Conservation (phyloP, 2,113 vertebrate species). For the Amphilophus citrinellus region DNA sequence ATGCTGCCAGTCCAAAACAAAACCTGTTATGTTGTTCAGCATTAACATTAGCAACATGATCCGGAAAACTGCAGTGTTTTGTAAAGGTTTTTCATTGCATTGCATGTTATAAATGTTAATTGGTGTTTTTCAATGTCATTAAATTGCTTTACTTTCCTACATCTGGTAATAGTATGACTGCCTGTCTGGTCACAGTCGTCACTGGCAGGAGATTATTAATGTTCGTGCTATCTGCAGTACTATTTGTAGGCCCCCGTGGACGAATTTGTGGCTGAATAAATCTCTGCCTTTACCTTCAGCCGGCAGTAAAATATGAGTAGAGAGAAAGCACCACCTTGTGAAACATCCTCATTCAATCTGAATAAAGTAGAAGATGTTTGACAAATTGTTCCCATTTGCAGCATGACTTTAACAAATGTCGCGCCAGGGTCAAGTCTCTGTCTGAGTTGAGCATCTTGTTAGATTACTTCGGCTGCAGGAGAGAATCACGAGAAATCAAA, state of each 20-base stretch:
- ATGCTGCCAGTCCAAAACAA: slow-evolving; percentile 22
- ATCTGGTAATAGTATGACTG: slow-evolving; percentile 34
- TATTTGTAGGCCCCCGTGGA: not conserved
- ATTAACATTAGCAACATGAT: slow-evolving; percentile 43
- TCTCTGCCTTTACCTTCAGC: slow-evolving; percentile 21
- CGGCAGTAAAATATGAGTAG: slow-evolving; percentile 1
- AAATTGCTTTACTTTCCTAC: slow-evolving; percentile 82
- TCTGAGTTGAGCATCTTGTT: slow-evolving; percentile 31
- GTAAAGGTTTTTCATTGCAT: slow-evolving; percentile 76
- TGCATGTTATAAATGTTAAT: slow-evolving; percentile 79
- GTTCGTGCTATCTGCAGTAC: not conserved
- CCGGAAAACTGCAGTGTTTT: slow-evolving; percentile 48
- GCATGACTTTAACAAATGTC: slow-evolving; percentile 40
- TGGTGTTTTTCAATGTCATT: slow-evolving; percentile 76
- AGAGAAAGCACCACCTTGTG: not conserved
- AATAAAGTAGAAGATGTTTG: slow-evolving; percentile 49
- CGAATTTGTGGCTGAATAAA: not conserved
- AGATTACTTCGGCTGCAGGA: slow-evolving; percentile 34
- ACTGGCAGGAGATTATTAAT: not conserved
- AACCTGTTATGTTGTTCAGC: not conserved
- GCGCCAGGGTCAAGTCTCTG: slow-evolving; percentile 31
- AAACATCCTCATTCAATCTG: slow-evolving; percentile 23
- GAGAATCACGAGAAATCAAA: slow-evolving; percentile 42
- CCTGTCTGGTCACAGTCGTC: slow-evolving; percentile 6
- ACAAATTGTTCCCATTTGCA: slow-evolving; percentile 23